These are phyloP conservation scores for Tonatia bakeri DNA, from an alignment of 2,113 vertebrate genomes.

Conservation along the genomic window DNA sequence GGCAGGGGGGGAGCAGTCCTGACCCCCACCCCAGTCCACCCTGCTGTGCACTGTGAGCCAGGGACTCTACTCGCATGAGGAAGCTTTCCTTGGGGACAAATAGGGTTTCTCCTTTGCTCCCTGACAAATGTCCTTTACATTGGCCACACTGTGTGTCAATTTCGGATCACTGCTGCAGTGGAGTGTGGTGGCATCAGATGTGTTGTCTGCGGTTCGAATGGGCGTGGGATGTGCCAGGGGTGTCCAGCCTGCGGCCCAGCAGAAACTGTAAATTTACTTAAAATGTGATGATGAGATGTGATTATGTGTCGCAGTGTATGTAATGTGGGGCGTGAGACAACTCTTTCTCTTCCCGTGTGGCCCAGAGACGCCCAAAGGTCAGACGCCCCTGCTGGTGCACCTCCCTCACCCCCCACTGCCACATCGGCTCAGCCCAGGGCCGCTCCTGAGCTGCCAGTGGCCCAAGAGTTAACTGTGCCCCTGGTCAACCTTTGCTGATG, in stretches of 20 bases:
- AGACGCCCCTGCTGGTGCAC: too few species aligned
- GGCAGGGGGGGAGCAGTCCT: too few species aligned
- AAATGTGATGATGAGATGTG: too few species aligned
- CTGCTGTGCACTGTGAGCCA: background rate
- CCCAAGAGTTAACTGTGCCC: background rate
- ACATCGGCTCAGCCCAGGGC: background rate
- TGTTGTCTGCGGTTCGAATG: background rate
- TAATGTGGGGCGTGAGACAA: too few species aligned
- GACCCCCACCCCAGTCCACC: too few species aligned
- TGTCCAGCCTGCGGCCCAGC: too few species aligned
- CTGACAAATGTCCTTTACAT: background rate
- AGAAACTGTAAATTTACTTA: too few species aligned
- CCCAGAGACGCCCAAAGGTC: too few species aligned
- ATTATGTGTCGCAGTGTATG: too few species aligned
- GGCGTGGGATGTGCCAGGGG: background rate
- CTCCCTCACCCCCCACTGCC: too few species aligned
- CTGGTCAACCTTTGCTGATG: background rate
- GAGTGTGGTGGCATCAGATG: background rate
- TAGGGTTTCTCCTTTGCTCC: background rate
- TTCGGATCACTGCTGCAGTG: background rate
- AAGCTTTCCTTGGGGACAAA: background rate
- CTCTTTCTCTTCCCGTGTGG: too few species aligned
- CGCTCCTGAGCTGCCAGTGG: background rate
- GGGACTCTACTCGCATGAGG: background rate
- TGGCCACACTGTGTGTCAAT: background rate